Percentiles rank a stretch among this genome's conserved stretches.
These are phyloP conservation scores for Leucopsar rothschildi DNA, from an alignment of 2,113 vertebrate species.

Conservation along the genomic window DNA sequence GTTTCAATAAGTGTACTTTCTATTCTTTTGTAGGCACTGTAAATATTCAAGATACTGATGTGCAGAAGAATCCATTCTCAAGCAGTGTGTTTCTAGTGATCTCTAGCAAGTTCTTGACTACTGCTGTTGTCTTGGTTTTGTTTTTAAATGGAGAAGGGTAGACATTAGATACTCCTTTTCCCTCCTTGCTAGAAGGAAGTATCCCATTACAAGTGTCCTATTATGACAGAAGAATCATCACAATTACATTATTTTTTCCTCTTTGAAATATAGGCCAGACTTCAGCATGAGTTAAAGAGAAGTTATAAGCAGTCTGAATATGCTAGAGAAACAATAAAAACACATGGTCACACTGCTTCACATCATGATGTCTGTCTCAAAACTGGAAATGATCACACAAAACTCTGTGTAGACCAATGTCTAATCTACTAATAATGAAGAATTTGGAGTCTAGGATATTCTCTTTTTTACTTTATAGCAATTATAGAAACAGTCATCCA, in stretches of 20 bases:
- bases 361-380: not conserved
- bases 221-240: not conserved
- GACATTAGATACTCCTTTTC: not conserved
- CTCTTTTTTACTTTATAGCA: not conserved
- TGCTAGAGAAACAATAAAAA: not conserved
- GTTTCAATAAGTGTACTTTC: constrained; percentile 34
- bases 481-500: not conserved
- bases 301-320: not conserved
- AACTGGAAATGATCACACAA: constrained; percentile 10
- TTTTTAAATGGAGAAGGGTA: not conserved
- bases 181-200: not conserved
- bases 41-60: constrained; percentile 46
- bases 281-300: not conserved
- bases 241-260: not conserved
- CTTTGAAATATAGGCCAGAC: not conserved
- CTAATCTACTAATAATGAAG: not conserved
- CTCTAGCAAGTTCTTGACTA: not conserved
- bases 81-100: not conserved
- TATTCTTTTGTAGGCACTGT: constrained; percentile 66
- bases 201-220: not conserved
- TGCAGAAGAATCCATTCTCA: constrained; percentile 16
- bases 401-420: not conserved
- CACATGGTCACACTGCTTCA: not conserved
- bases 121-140: not conserved
- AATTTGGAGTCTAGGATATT: not conserved